These are phyloP conservation scores for Terrapene triunguis DNA, from an alignment of 2,113 vertebrate genomes.

Conservation along the genomic window DNA sequence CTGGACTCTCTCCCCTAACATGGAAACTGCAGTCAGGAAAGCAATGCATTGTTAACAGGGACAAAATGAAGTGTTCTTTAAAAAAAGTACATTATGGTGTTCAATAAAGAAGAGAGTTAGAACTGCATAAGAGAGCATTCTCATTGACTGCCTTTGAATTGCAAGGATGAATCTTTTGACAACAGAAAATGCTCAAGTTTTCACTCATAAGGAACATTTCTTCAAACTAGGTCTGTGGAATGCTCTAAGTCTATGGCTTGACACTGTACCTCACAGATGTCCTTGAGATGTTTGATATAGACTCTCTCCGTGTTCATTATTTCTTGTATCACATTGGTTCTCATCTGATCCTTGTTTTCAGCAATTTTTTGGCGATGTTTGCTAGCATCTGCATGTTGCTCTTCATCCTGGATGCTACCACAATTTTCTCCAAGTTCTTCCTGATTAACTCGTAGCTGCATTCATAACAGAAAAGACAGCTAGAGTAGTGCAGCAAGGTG, in stretches of 20 bases:
- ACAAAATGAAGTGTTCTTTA: background rate
- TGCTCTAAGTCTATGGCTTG: background rate
- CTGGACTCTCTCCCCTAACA: background rate
- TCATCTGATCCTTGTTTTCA: slow-evolving; percentile 95
- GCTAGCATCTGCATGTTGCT: slow-evolving; percentile 75
- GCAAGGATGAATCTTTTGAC: background rate
- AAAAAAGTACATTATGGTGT: background rate
- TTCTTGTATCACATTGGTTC: slow-evolving; percentile 96
- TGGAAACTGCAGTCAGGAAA: background rate
- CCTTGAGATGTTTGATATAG: slow-evolving; percentile 97
- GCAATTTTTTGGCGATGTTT: slow-evolving; percentile 82
- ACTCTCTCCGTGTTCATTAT: slow-evolving; percentile 97
- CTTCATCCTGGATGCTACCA: slow-evolving; percentile 81
- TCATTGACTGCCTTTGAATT: background rate
- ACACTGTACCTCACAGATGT: slow-evolving; percentile 92
- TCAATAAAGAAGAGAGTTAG: background rate
- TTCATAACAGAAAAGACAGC: slow-evolving; percentile 38
- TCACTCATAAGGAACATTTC: background rate
- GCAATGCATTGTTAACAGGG: background rate
- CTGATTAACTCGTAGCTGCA: slow-evolving; percentile 97
- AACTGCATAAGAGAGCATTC: background rate
- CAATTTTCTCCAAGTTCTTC: slow-evolving; percentile 86
- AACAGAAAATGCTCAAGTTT: background rate
- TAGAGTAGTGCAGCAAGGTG: background rate
- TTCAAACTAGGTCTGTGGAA: background rate